phyloP scores from a whole-genome alignment of 2,888 invertebrate genomes.

The Nephrotoma appendiculata region DNA sequence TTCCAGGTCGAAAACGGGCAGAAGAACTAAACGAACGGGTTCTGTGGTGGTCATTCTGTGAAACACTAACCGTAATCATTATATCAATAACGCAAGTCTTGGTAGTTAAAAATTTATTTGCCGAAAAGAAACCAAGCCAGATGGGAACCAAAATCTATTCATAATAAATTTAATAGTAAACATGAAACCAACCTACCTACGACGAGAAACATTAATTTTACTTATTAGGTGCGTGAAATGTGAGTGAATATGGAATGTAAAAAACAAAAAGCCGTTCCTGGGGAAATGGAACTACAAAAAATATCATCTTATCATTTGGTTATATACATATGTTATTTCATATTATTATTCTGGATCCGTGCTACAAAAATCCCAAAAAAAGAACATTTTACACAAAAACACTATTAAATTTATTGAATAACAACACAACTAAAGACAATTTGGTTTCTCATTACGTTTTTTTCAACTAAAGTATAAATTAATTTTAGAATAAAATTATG shows the following conservation, averaged over 20 bases:
- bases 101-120: slow-evolving; percentile 81
- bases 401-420: not conserved
- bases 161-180: not conserved
- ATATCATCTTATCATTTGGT: not conserved
- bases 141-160: slow-evolving; percentile 11
- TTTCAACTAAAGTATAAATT: not conserved
- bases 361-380: not conserved
- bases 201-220: not conserved
- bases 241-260: not conserved
- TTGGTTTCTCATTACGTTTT: not conserved
- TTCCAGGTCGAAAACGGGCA: slow-evolving; percentile 66
- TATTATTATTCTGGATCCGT: not conserved
- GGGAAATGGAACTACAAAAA: not conserved
- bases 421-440: not conserved
- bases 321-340: not conserved
- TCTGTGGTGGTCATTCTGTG: slow-evolving; percentile 81
- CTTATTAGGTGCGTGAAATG: not conserved
- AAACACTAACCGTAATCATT: slow-evolving; percentile 69
- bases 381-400: not conserved
- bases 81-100: slow-evolving; percentile 87
- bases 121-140: slow-evolving; percentile 47
- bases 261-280: not conserved
- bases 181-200: not conserved
- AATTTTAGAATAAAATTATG: not conserved
- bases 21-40: slow-evolving; percentile 94